Conservation (phyloP, 2,113 vertebrate species). For the Recurvirostra avosetta region DNA sequence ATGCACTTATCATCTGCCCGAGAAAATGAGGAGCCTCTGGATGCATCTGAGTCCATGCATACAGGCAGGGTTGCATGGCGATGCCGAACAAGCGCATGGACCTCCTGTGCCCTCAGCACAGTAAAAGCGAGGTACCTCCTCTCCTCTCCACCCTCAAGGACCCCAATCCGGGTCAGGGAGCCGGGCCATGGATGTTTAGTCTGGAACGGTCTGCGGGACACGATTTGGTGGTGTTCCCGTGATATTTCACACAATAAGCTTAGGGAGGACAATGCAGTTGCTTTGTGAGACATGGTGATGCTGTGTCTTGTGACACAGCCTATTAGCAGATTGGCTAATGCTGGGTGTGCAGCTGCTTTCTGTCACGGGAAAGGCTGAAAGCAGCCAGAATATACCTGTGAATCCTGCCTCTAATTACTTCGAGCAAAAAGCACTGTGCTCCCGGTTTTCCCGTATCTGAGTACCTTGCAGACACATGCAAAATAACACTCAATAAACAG, state of each 20-base stretch:
- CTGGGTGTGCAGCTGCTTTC: constrained; percentile 63
- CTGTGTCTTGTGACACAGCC: constrained; percentile 68
- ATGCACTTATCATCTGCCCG: accelerated
- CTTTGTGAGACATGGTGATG: constrained; percentile 63
- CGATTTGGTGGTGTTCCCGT: constrained; percentile 56
- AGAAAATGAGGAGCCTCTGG: not conserved
- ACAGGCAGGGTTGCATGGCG: accelerated
- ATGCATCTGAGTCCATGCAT: accelerated
- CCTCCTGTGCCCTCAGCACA: not conserved
- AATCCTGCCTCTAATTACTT: constrained; percentile 59
- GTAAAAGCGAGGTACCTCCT: not conserved
- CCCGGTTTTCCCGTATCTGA: accelerated
- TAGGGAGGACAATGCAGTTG: constrained; percentile 55
- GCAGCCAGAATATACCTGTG: constrained; percentile 67
- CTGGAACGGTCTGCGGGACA: constrained; percentile 20
- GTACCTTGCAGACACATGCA: not conserved
- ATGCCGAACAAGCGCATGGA: accelerated
- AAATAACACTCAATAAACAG: not conserved
- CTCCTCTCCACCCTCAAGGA: not conserved
- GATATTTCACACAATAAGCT: constrained; percentile 58
- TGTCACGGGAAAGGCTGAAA: constrained; percentile 64
- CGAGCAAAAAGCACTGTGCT: not conserved
- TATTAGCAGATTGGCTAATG: constrained; percentile 68
- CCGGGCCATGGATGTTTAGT: not conserved
- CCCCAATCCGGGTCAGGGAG: constrained; percentile 18